phyloP scores from a whole-genome alignment of 2,113 vertebrate species.

The Prolemur simus region DNA sequence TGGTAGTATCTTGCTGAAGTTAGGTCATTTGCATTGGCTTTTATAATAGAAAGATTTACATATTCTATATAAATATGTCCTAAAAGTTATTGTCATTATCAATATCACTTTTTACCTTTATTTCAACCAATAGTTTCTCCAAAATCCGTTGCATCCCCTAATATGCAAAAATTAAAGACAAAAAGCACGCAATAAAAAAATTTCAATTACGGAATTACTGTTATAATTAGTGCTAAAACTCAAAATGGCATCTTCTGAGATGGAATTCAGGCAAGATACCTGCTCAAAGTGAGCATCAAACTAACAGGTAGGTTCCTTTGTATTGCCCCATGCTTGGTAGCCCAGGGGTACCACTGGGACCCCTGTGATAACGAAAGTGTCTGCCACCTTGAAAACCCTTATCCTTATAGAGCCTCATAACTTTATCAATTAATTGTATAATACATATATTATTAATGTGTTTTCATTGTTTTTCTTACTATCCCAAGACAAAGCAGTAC shows the following conservation, averaged over 20 bases:
- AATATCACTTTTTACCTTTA: neutral
- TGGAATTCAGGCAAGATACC: neutral
- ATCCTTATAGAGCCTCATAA: neutral
- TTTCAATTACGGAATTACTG: neutral
- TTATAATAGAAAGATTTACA: neutral
- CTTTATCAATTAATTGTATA: neutral
- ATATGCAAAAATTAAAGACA: neutral
- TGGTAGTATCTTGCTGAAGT: neutral
- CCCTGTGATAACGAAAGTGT: neutral
- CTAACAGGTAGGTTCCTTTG: neutral
- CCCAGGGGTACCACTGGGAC: neutral
- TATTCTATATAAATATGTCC: neutral
- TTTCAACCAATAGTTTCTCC: neutral
- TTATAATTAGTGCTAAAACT: neutral
- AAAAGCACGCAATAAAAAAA: neutral
- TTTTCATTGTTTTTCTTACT: neutral
- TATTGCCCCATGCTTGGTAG: neutral
- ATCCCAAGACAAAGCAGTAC: neutral
- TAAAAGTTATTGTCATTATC: neutral
- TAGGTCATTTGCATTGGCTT: neutral
- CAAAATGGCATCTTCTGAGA: neutral
- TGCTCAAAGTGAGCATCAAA: neutral
- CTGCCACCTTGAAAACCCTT: neutral
- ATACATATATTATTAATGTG: neutral
- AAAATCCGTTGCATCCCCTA: neutral